Base-by-base conservation (phyloP, 2,888 invertebrate species). In the Carabus problematicus region DNA sequence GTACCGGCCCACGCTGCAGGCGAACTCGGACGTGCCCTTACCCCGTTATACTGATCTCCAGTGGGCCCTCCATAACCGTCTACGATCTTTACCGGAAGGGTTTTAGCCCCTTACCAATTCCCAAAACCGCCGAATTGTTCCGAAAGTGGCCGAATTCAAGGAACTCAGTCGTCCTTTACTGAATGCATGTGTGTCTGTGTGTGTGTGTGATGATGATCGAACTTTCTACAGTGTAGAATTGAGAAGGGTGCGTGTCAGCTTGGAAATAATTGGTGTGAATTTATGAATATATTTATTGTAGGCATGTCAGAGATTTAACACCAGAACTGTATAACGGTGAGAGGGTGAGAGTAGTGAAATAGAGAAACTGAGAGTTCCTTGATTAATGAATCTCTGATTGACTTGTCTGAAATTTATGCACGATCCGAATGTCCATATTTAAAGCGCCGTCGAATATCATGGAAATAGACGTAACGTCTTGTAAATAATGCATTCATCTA, bases 21-120 rank as follows among this genome's bases (percentile, higher is more conserved):
- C n/a, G 64, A 42, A 56, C 47, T 63, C 18, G 58, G 47, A 66
- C 66, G 59, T 66, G 66, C 66, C 66, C 66, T 66, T n/a, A n/a
- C 19, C 66, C n/a, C 58, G 66, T 66, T 66, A 66, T 66, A 66
- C 58, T 66, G 66, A 66, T 66, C 66, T 66, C 66, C 59, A 40
- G 66, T 66, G 66, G 55, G 66, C 66, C 66, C 66, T 66, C 58
- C 66, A 66, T 66, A 66, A 66, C 66, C 66, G 66, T 29, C 29
- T 29, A 29, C 66, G 66, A 59, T 66, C 58, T 66, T 66, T 39
- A 66, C 66, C 58, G 58, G 58, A 58, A 66, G 58, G 66, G 66
- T 42, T 64, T 64, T 18, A 40, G 40, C 52, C 52, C 52, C 8
- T 52, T 12, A 6, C 64, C 14, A 45, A 19, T 47, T 47, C 62